Evolutionary conservation across 2,888 invertebrate species (phyloP).

Genomic region (Chaitophorus viminalis): DNA sequence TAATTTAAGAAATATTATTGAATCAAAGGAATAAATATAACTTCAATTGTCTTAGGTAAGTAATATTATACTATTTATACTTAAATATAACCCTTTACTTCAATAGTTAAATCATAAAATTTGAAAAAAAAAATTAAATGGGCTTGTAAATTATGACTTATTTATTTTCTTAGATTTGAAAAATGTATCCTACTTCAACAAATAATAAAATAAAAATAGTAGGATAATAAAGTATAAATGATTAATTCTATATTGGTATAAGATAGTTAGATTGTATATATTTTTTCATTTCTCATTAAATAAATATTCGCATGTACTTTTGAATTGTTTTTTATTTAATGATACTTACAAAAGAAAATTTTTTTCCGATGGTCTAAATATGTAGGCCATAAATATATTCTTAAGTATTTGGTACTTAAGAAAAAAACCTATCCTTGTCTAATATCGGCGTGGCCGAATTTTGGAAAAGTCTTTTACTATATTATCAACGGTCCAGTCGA

Average conservation of each 20-base stretch:
- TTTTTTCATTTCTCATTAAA: background rate
- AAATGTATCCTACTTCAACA: background rate
- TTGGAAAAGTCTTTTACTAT: constrained; percentile 35
- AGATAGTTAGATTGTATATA: background rate
- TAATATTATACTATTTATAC: too few species aligned
- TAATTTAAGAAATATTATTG: background rate
- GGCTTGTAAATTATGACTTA: background rate
- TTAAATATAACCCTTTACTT: background rate
- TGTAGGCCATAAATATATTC: constrained; percentile 47
- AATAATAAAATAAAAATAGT: background rate
- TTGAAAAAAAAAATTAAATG: background rate
- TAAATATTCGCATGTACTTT: background rate
- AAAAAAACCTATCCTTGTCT: constrained; percentile 53
- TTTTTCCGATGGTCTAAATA: background rate
- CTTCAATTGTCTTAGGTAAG: too few species aligned
- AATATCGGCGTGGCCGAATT: constrained; percentile 48
- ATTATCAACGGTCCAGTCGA: constrained; percentile 42
- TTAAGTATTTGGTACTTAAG: constrained; percentile 21
- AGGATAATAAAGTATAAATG: background rate
- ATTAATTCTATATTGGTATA: background rate
- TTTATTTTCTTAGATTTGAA: background rate
- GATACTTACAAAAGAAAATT: background rate
- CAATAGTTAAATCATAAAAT: background rate
- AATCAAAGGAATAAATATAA: background rate
- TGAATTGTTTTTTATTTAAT: background rate